Evolutionary conservation across 2,113 vertebrate genomes (phyloP).

Genomic region (Myxocyprinus asiaticus): DNA sequence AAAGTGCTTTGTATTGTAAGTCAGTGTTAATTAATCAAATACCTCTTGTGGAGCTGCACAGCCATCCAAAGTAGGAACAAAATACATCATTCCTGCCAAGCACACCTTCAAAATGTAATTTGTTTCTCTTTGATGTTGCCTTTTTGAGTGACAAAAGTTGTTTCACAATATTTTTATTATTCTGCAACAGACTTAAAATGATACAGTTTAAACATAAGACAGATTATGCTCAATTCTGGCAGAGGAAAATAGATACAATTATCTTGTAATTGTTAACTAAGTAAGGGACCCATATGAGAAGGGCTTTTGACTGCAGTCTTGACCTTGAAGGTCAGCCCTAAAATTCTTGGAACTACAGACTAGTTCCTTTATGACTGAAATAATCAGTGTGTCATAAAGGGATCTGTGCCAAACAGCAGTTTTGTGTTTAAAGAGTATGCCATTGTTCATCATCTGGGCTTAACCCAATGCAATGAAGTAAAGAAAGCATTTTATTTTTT

Average conservation of each 20-base stretch:
- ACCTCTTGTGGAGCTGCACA: slow-evolving; percentile 64
- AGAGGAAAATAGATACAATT: not conserved
- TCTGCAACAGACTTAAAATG: not conserved
- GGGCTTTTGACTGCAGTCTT: not conserved
- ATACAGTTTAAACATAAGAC: not conserved
- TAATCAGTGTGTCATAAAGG: slow-evolving; percentile 68
- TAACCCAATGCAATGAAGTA: slow-evolving; percentile 56
- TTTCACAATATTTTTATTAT: not conserved
- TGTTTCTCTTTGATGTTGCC: slow-evolving; percentile 42
- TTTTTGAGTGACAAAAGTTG: too few relatives aligned
- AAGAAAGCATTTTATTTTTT: too few relatives aligned
- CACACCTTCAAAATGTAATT: slow-evolving; percentile 46
- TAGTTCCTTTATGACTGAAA: slow-evolving; percentile 64
- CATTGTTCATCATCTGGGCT: slow-evolving; percentile 59
- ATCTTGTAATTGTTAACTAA: too few relatives aligned
- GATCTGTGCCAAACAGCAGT: slow-evolving; percentile 66
- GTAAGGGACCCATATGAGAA: too few relatives aligned
- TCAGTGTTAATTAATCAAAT: slow-evolving; percentile 79
- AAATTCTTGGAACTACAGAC: slow-evolving; percentile 59
- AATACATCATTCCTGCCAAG: slow-evolving; percentile 37
- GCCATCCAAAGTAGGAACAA: slow-evolving; percentile 55
- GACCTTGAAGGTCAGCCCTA: slow-evolving; percentile 21
- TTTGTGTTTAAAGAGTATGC: slow-evolving; percentile 70
- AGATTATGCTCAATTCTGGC: not conserved
- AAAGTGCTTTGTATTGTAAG: slow-evolving; percentile 76